Evolutionary conservation across 2,888 invertebrate genomes (phyloP).

Genomic region (Agrochola lota): DNA sequence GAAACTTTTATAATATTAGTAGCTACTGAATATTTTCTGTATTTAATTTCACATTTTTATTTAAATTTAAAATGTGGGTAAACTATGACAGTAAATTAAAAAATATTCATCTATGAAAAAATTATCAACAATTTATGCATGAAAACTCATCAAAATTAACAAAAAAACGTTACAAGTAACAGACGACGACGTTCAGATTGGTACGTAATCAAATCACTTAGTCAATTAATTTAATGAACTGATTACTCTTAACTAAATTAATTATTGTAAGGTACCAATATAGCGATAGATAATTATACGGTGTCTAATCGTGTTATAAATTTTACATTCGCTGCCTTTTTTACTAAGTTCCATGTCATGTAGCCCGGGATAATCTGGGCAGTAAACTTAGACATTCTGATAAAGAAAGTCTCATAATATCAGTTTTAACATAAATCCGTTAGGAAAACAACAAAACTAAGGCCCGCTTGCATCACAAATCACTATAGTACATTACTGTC

Average conservation of each 20-base stretch:
- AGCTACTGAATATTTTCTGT: conserved; percentile 1
- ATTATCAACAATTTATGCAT: no score
- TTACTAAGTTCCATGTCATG: conserved; percentile 7
- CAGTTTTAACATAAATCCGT: conserved; percentile 9
- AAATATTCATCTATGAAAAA: background rate
- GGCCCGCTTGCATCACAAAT: background rate
- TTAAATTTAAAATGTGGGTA: background rate
- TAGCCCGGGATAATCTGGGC: background rate
- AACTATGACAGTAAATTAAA: background rate
- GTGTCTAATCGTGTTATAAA: conserved; percentile 24
- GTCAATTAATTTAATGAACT: conserved; percentile 26
- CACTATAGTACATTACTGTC: no score
- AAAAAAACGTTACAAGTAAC: background rate
- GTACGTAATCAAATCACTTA: conserved; percentile 33
- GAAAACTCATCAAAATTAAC: background rate
- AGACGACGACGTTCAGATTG: background rate
- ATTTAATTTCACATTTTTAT: background rate
- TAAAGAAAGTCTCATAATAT: conserved; percentile 21
- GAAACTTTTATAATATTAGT: background rate
- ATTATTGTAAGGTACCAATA: conserved; percentile 6
- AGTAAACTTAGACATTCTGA: conserved; percentile 29
- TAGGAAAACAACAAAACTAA: background rate
- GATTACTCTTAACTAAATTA: conserved; percentile 13
- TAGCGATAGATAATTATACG: conserved; percentile 20
- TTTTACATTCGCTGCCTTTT: conserved; percentile 20